Conservation (phyloP, 2,888 invertebrate species). For the Zootermopsis nevadensis region DNA sequence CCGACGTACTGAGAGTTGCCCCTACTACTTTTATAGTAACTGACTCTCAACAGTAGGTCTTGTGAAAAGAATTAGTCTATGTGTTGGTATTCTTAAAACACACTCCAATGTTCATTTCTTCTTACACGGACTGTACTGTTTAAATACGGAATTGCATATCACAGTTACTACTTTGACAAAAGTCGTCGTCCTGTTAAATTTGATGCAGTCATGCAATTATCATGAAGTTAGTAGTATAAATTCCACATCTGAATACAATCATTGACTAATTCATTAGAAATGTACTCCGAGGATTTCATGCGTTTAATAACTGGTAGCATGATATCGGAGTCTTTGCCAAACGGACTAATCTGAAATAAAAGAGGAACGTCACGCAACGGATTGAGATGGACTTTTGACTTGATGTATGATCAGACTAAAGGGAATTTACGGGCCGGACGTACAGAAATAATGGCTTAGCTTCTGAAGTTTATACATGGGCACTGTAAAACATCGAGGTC, state of each 20-base stretch:
- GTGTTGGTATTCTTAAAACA: too few species aligned
- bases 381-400: not conserved
- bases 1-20: too few species aligned
- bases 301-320: not conserved
- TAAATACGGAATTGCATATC: too few species aligned
- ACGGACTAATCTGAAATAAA: not conserved
- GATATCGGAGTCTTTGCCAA: conserved; percentile 8
- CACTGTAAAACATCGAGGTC: not conserved
- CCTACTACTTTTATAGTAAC: too few species aligned
- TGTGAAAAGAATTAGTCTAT: too few species aligned
- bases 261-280: conserved; percentile 4
- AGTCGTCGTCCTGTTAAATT: too few species aligned
- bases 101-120: too few species aligned
- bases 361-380: not conserved
- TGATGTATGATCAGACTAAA: not conserved
- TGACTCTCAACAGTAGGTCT: too few species aligned
- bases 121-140: too few species aligned
- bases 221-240: not conserved
- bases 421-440: too few species aligned
- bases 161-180: too few species aligned
- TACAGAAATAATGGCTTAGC: not conserved
- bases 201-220: not conserved
- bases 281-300: not conserved
- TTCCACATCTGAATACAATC: not conserved
- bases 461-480: not conserved